Conservation (phyloP, 2,797 vertebrate species). For the Sternotherus odoratus region DNA sequence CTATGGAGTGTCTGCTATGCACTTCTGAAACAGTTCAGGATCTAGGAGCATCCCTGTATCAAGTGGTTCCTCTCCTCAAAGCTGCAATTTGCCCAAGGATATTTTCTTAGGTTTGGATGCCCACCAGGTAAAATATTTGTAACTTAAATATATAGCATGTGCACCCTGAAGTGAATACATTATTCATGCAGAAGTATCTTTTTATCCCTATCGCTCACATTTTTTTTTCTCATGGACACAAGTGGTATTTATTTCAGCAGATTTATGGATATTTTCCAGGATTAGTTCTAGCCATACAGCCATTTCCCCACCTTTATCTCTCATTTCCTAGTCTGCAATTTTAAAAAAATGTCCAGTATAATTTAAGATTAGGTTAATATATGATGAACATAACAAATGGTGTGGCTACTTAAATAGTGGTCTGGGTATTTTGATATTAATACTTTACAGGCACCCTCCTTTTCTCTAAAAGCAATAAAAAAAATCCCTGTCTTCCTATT, state of each 20-base stretch:
- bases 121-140: background rate
- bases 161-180: background rate
- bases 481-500: background rate
- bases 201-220: background rate
- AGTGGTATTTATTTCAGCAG: background rate
- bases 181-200: background rate
- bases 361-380: background rate
- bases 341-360: background rate
- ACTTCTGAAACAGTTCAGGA: background rate
- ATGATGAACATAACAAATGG: background rate
- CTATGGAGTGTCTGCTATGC: background rate
- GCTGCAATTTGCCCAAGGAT: background rate
- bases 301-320: background rate
- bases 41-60: background rate
- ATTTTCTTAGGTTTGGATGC: background rate
- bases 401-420: background rate
- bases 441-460: background rate
- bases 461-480: background rate
- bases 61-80: background rate
- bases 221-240: background rate
- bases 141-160: background rate
- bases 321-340: background rate
- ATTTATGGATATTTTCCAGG: background rate
- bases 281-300: background rate
- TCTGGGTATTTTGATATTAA: background rate